These are phyloP conservation scores for Ardeotis arabs DNA, from an alignment of 2,113 vertebrate genomes.

Conservation along the genomic window DNA sequence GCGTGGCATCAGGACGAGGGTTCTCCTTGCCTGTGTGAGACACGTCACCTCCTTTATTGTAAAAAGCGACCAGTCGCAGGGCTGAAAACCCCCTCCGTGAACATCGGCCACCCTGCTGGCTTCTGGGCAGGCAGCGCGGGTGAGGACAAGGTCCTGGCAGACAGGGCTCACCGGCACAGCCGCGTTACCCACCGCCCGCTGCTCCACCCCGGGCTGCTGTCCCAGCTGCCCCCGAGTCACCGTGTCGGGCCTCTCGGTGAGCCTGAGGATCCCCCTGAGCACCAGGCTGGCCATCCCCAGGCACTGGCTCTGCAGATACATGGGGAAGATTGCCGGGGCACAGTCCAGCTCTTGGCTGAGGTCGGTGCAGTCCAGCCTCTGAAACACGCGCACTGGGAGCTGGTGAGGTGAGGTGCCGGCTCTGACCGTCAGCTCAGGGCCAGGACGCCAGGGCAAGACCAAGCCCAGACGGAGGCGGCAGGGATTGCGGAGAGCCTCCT, in stretches of 20 bases:
- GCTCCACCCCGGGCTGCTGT: neutral
- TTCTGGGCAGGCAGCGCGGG: neutral
- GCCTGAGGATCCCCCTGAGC: neutral
- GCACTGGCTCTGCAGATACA: neutral
- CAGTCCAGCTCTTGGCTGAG: neutral
- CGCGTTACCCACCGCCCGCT: neutral
- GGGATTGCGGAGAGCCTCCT: neutral
- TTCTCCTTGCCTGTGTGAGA: neutral
- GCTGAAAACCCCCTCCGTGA: rapidly evolving
- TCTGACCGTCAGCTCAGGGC: neutral
- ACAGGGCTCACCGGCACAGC: neutral
- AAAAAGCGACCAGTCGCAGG: rapidly evolving
- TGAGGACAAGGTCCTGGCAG: neutral
- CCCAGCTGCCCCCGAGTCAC: neutral
- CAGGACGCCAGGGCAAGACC: neutral
- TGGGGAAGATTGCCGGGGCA: neutral
- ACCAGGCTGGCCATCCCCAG: neutral
- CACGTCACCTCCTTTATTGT: neutral
- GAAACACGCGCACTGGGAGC: neutral
- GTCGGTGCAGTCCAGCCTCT: neutral
- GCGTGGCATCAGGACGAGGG: neutral
- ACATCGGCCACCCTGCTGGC: rapidly evolving
- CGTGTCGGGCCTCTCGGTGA: rapidly evolving
- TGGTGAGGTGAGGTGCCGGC: neutral
- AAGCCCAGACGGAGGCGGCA: neutral